Evolutionary conservation across 2,113 vertebrate genomes (phyloP), one percentile per base, ranked within the genome.

Genomic region (Nycticryphes semicollaris): DNA sequence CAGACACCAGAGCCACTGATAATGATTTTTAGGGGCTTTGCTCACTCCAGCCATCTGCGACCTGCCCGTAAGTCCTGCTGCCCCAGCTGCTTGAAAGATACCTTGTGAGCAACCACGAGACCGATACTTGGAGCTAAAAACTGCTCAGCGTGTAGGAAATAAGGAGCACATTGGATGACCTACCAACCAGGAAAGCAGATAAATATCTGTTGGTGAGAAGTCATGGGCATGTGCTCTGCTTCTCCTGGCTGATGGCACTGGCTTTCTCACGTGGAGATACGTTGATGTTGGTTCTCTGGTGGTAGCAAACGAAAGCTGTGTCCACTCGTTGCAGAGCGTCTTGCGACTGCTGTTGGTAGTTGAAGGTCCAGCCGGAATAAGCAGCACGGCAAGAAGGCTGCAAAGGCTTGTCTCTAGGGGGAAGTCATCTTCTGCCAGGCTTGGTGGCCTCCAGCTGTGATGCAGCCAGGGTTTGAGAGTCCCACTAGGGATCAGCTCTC

Each of bases 31-130:
- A 25, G 41, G 54, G 47, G 23, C 54, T 77, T 86, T 88, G 35
- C 35, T 85, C 33, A 6, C 28, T 4, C 12, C 2, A 3, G 17
- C 28, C 10, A 6, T 68, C 39, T 41, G 33, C 0, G 3, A 50
- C 27, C 50, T 20, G 6, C 30, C 15, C 1, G 1, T 53, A 24
- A 67, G n/a, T 68, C n/a, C 62, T 68, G 60, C 33, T 90, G 48
- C 28, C 59, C 43, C 35, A 56, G 11, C 60, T 82, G 27, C 31
- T 64, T 62, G 30, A 21, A 21, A 70, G 5, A 20, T 31, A 33
- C 19, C 43, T 14, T 17, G 19, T 53, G n/a, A 22, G 25, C 45
- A 25, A 1, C 54, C 30, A 28, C 1, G 0, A 47, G 64, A 60
- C 39, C 1, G 0, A 56, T 47, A 6, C 16, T 31, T 5, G 15